Conservation (phyloP, 1,140 invertebrate genomes). For the Carposina sasakii region DNA sequence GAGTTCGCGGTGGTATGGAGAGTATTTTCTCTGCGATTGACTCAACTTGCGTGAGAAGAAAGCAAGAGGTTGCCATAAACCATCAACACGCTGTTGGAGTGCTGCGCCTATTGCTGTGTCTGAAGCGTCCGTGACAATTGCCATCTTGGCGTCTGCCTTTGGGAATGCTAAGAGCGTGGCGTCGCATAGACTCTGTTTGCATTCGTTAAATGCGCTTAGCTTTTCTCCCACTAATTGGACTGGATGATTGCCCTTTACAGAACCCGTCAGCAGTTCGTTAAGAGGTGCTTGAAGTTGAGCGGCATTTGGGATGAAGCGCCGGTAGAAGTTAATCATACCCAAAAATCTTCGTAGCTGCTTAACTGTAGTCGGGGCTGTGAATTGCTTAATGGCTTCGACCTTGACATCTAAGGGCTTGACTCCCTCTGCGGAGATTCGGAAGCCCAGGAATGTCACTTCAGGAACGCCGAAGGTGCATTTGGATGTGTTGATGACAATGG, state of each 20-base stretch:
- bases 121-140: background rate
- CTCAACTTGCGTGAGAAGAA: slow-evolving; percentile 55
- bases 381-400: background rate
- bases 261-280: background rate
- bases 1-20: slow-evolving; percentile 60
- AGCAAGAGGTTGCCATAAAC: slow-evolving; percentile 28
- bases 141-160: background rate
- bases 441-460: slow-evolving; percentile 1
- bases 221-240: background rate
- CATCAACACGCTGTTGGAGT: slow-evolving; percentile 16
- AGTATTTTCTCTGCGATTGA: slow-evolving; percentile 40
- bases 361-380: background rate
- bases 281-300: background rate
- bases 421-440: background rate
- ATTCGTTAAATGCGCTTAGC: background rate
- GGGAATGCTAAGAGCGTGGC: background rate
- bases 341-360: background rate
- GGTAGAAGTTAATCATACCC: slow-evolving; percentile 20
- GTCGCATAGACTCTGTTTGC: background rate
- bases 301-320: slow-evolving; percentile 19
- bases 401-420: background rate
- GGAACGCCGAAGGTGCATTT: slow-evolving; percentile 1
- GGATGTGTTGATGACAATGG: background rate
- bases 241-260: background rate
- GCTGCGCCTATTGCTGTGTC: background rate